phyloP scores from a whole-genome alignment of 2,888 invertebrate species.

The Agriopis leucophaearia region DNA sequence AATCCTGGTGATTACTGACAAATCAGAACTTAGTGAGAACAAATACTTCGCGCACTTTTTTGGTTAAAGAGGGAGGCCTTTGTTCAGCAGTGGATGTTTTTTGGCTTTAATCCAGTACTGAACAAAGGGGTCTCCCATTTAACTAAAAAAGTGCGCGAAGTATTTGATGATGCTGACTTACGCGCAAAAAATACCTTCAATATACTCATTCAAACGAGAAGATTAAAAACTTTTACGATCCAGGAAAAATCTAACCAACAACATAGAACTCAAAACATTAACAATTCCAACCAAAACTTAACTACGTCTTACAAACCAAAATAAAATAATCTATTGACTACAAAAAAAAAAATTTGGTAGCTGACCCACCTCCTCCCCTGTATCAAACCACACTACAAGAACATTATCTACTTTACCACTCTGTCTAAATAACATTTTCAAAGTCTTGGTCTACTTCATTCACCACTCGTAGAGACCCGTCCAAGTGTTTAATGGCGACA shows the following conservation, averaged over 20 bases:
- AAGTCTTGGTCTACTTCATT: not conserved
- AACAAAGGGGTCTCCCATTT: no score
- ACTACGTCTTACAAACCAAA: conserved; percentile 46
- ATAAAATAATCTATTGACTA: conserved; percentile 38
- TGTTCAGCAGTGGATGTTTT: no score
- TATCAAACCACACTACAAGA: conserved; percentile 17
- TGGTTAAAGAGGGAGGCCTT: no score
- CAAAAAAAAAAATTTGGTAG: conserved; percentile 66
- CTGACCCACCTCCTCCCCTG: conserved; percentile 70
- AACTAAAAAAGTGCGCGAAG: no score
- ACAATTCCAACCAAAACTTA: conserved; percentile 42
- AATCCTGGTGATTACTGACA: conserved; percentile 52
- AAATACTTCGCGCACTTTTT: no score
- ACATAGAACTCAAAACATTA: conserved; percentile 17
- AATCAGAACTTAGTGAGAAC: conserved; percentile 23
- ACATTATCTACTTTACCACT: not conserved
- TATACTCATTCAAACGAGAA: not conserved
- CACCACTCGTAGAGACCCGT: not conserved
- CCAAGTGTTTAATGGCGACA: conserved; percentile 9
- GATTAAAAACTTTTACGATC: not conserved
- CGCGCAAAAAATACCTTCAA: no score
- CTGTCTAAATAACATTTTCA: conserved; percentile 9
- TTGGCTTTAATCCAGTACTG: no score
- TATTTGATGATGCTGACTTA: no score
- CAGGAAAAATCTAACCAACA: conserved; percentile 13